A percentile compares a stretch with the other conserved stretches of the same genome.
These are phyloP conservation scores for Azemiops feae DNA, from an alignment of 2,113 vertebrate species.

Conservation along the genomic window DNA sequence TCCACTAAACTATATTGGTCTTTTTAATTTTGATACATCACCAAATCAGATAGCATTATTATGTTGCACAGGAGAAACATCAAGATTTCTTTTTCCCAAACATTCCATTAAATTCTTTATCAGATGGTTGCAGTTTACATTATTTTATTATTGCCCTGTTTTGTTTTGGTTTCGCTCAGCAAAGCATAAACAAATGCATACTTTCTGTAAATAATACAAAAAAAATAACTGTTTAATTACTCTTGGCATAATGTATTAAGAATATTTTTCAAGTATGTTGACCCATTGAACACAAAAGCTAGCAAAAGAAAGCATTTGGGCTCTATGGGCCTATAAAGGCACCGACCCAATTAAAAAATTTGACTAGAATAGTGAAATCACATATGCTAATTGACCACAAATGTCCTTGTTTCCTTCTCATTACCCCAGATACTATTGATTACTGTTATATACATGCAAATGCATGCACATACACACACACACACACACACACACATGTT, in stretches of 20 bases:
- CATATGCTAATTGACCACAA: constrained; percentile 8
- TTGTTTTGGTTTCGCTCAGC: background rate
- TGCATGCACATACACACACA: background rate
- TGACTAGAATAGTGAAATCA: constrained; percentile 1
- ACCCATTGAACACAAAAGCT: background rate
- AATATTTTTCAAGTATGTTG: background rate
- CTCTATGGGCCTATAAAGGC: background rate
- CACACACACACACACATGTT: background rate
- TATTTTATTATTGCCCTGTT: background rate
- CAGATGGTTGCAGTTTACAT: background rate
- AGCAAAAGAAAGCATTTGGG: background rate
- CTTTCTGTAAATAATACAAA: background rate
- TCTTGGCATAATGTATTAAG: background rate
- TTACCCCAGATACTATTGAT: background rate
- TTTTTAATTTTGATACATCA: background rate
- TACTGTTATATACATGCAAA: background rate
- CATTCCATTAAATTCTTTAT: background rate
- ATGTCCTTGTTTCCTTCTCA: background rate
- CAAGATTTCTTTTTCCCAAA: background rate
- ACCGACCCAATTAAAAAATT: background rate
- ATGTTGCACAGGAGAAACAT: background rate
- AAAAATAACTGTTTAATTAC: background rate
- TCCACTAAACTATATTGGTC: background rate
- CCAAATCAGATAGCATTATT: background rate
- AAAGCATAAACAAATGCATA: background rate